A percentile compares a stretch with the other conserved stretches of the same genome.
Evolutionary conservation across 2,797 vertebrate genomes (phyloP).

Genomic region (Anableps anableps): DNA sequence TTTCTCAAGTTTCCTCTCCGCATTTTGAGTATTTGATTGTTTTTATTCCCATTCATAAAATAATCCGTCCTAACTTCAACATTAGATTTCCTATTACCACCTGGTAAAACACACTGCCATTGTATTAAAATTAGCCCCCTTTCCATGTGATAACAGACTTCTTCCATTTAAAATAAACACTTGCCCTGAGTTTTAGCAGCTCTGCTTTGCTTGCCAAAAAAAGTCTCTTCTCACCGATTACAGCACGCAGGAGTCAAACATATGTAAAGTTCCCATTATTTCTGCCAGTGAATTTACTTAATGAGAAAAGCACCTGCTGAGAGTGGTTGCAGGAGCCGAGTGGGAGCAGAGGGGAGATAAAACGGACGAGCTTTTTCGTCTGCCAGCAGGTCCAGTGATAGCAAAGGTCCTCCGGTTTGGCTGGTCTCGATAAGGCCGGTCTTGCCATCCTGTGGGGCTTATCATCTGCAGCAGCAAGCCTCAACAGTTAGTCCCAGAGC

Average conservation of each 20-base stretch:
- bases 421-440: conserved; percentile 59
- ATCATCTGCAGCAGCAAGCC: conserved; percentile 63
- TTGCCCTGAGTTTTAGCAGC: conserved; percentile 20
- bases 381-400: conserved; percentile 53
- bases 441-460: conserved; percentile 70
- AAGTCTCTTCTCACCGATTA: neutral
- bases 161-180: conserved; percentile 63
- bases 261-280: conserved; percentile 6
- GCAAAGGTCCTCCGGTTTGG: conserved; percentile 54
- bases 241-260: conserved; percentile 10
- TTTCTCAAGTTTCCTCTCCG: conserved; percentile 18
- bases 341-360: conserved; percentile 59
- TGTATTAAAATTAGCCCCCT: conserved; percentile 61
- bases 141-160: conserved; percentile 56
- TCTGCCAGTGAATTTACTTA: conserved; percentile 2
- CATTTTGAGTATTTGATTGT: conserved; percentile 44
- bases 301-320: conserved; percentile 48
- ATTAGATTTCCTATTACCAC: conserved; percentile 56
- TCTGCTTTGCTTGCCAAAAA: conserved; percentile 32
- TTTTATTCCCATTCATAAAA: conserved; percentile 42
- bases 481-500: conserved; percentile 60
- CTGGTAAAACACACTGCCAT: conserved; percentile 33
- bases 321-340: neutral
- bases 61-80: conserved; percentile 34
- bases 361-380: conserved; percentile 46